phyloP scores from a whole-genome alignment of 1,140 invertebrate species.

The Meloidogyne floridensis region DNA sequence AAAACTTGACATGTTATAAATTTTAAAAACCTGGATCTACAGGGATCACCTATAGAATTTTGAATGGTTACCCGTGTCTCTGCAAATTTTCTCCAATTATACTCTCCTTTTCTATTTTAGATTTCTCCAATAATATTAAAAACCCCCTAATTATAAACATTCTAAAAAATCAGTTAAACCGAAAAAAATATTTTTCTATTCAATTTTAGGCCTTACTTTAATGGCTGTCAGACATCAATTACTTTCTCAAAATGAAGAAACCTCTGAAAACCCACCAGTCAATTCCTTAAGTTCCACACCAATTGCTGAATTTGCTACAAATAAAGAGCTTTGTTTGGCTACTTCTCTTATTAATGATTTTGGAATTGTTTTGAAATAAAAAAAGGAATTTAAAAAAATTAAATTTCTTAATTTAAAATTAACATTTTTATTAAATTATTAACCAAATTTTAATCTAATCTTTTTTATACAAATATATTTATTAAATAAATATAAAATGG shows the following conservation, averaged over 20 bases:
- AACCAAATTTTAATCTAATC: too few relatives aligned
- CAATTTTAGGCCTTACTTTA: background rate
- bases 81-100: too few relatives aligned
- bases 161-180: too few relatives aligned
- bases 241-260: background rate
- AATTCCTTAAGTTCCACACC: background rate
- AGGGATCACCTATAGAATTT: too few relatives aligned
- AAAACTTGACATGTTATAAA: too few relatives aligned
- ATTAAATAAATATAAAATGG: background rate
- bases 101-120: too few relatives aligned
- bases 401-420: background rate
- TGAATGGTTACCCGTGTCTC: too few relatives aligned
- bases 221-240: background rate
- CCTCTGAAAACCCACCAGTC: background rate
- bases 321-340: constrained; percentile 1
- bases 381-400: background rate
- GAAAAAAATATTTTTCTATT: background rate
- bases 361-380: background rate
- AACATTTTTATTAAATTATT: background rate
- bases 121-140: too few relatives aligned
- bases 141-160: too few relatives aligned
- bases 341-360: constrained; percentile 4
- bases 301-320: background rate
- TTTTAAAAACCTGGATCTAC: too few relatives aligned
- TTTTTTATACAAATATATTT: too few relatives aligned